These are phyloP conservation scores for Leucoraja erinaceus DNA, from an alignment of 2,113 vertebrate species.

Conservation along the genomic window DNA sequence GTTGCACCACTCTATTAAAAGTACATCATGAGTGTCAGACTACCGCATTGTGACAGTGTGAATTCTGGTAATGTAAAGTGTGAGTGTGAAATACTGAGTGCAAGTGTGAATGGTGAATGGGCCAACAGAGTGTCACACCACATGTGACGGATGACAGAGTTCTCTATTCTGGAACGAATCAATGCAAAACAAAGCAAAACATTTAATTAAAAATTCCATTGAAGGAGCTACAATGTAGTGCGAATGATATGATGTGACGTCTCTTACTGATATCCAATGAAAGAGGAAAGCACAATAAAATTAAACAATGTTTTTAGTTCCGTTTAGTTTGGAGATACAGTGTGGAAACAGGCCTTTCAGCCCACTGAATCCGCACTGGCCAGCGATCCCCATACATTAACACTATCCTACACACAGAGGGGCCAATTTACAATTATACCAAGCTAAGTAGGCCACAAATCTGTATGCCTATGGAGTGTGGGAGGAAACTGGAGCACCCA, in stretches of 20 bases:
- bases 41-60: neutral
- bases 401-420: too few relatives aligned
- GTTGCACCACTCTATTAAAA: neutral
- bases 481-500: too few relatives aligned
- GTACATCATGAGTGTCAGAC: neutral
- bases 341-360: too few relatives aligned
- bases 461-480: too few relatives aligned
- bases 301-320: neutral
- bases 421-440: too few relatives aligned
- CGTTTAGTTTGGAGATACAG: too few relatives aligned
- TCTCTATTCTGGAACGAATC: neutral
- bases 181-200: too few relatives aligned
- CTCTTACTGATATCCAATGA: neutral
- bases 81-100: neutral
- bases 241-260: too few relatives aligned
- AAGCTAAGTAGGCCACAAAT: too few relatives aligned
- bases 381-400: too few relatives aligned
- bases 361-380: too few relatives aligned
- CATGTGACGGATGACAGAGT: neutral
- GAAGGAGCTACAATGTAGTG: neutral
- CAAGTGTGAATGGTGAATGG: neutral
- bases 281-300: neutral
- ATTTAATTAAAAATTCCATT: neutral
- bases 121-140: neutral
- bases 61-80: neutral